Evolutionary conservation across 2,797 vertebrate species (phyloP), one percentile per base, ranked within the genome.

Genomic region (Staurois parvus): DNA sequence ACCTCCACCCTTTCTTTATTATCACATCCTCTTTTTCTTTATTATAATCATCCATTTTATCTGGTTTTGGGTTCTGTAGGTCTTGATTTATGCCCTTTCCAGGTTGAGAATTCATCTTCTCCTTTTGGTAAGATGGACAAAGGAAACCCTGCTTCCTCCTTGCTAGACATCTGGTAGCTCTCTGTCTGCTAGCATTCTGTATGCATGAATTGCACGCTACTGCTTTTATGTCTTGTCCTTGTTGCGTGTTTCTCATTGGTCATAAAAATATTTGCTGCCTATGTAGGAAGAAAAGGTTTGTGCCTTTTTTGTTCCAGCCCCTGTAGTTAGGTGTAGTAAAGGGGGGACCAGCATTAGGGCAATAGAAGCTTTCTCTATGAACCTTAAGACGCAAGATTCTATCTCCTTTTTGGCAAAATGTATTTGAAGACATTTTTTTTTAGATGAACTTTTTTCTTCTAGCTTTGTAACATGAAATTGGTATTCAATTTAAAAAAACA

Each of bases 21-120:
- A 2, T 59, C 5, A 59, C 52, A 21, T 59, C 52, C 52, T 24
- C 21, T 85, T 90, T 94, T 92, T 93, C 90, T 76, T 92, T 89
- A 86, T 95, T 95, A 95, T 96, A 96, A 96, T 96, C 96, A 96
- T 94, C 96, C 96, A 93, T 98, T 96, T 96, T 96, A 94, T 98
- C 96, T 98, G 97, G 95, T 99, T 99, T 59, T 99, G 97, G 97
- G 97, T 99, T 97, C 95, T 97, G 95, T 99, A 99, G 98, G 98
- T 99, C 97, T 99, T 99, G 98, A 98, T 99, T 99, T 99, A 98
- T 97, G 96, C 97, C 95, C 97, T 97, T 99, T 98, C 98, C 98
- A 99, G 96, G 96, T 98, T 96, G 98, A 97, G 94, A 97, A 93
- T 96, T 97, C 98, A 93, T 95, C 98, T 91, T 97, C 97, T 95